These are phyloP conservation scores for Hylyphantes graminicola DNA, from an alignment of 1,140 invertebrate species.

Conservation along the genomic window DNA sequence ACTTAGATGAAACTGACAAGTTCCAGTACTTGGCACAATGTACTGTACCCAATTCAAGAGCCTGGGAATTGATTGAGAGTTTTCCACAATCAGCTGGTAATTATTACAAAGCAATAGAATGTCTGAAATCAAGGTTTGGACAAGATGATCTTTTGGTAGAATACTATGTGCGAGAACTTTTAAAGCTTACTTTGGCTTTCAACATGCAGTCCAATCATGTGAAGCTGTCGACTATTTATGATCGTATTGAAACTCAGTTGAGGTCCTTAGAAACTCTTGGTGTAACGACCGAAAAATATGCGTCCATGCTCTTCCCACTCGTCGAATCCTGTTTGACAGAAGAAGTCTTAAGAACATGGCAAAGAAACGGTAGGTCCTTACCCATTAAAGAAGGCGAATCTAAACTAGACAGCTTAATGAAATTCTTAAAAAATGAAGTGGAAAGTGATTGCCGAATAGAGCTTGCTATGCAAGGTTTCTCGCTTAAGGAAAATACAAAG, in stretches of 20 bases:
- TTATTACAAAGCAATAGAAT: constrained; percentile 57
- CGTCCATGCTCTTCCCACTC: constrained; percentile 64
- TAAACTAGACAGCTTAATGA: background rate
- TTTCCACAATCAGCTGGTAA: constrained; percentile 54
- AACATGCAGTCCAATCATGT: background rate
- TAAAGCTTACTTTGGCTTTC: background rate
- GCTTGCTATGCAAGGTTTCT: background rate
- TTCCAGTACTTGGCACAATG: constrained; percentile 15
- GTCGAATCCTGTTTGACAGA: constrained; percentile 59
- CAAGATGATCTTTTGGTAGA: constrained; percentile 59
- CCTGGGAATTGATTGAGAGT: constrained; percentile 59
- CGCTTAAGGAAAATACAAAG: background rate
- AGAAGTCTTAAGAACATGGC: background rate
- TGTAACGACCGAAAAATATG: constrained; percentile 64
- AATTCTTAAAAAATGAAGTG: background rate
- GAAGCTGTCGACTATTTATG: background rate
- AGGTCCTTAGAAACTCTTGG: constrained; percentile 64
- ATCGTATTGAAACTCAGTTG: constrained; percentile 64
- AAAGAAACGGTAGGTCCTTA: background rate
- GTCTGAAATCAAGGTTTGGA: constrained; percentile 48
- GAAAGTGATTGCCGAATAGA: background rate
- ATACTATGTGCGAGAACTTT: constrained; percentile 56
- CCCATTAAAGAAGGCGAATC: background rate
- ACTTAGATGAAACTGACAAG: constrained; percentile 14
- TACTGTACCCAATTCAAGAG: background rate